These are phyloP conservation scores for Terrapene triunguis DNA, from an alignment of 2,113 vertebrate genomes.

Conservation along the genomic window DNA sequence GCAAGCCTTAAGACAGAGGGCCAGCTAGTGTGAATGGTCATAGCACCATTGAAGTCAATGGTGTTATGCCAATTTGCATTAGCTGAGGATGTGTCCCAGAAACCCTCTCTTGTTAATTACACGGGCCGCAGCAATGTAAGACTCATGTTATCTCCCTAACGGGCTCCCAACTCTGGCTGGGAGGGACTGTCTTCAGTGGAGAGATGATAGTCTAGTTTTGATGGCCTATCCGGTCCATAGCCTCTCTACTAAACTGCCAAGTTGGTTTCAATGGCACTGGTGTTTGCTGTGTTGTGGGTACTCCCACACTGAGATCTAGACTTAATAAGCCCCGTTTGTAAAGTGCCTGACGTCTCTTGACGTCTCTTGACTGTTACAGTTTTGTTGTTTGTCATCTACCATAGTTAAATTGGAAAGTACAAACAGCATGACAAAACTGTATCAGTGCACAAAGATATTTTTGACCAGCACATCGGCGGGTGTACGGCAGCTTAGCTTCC, in stretches of 20 bases:
- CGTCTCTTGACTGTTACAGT: background rate
- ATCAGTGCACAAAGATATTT: background rate
- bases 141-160: fast-evolving
- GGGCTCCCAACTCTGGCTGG: fast-evolving
- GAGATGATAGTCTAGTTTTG: fast-evolving
- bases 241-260: background rate
- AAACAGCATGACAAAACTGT: fast-evolving
- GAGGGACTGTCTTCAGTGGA: background rate
- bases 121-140: background rate
- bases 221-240: fast-evolving
- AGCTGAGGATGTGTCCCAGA: background rate
- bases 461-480: background rate
- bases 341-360: background rate
- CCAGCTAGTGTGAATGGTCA: fast-evolving
- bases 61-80: fast-evolving
- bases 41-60: fast-evolving
- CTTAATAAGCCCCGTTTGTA: background rate
- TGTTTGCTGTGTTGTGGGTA: background rate
- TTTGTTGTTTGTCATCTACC: background rate
- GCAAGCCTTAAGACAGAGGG: background rate
- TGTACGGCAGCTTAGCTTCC: background rate
- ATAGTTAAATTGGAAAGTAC: background rate
- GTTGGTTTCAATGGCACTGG: fast-evolving
- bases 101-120: background rate
- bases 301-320: background rate